These are phyloP conservation scores for Ctenosaura bakeri DNA, from an alignment of 2,797 vertebrate species.

Conservation along the genomic window DNA sequence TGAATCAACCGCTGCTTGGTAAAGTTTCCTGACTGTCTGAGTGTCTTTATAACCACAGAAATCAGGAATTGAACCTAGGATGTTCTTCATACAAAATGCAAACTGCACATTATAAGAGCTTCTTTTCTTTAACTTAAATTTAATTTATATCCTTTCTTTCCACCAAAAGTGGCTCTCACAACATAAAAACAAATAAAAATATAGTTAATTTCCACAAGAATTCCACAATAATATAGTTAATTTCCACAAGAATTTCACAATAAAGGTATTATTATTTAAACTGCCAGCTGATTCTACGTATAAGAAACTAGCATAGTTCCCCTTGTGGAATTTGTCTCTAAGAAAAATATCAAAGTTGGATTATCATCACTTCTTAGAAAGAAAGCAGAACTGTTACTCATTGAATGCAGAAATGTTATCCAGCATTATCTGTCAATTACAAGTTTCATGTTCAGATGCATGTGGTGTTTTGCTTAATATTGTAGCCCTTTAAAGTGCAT, in stretches of 20 bases:
- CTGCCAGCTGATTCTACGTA: neutral
- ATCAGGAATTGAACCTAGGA: no score
- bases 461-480: neutral
- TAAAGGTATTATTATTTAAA: neutral
- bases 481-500: constrained; percentile 55
- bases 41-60: no score
- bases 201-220: neutral
- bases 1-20: no score
- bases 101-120: no score
- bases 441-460: neutral
- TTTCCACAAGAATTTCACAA: neutral
- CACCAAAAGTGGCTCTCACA: neutral
- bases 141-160: no score
- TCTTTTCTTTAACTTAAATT: no score
- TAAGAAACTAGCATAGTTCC: neutral
- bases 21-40: no score
- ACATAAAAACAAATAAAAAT: neutral
- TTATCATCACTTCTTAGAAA: neutral
- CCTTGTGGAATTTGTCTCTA: neutral
- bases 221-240: neutral
- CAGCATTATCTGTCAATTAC: neutral
- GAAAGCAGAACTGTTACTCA: neutral
- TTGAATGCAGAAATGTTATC: neutral
- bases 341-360: neutral
- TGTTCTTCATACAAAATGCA: no score